Evolutionary conservation across 2,888 invertebrate species (phyloP), one percentile per base, ranked within the genome.

Genomic region (Platycnemis pennipes): DNA sequence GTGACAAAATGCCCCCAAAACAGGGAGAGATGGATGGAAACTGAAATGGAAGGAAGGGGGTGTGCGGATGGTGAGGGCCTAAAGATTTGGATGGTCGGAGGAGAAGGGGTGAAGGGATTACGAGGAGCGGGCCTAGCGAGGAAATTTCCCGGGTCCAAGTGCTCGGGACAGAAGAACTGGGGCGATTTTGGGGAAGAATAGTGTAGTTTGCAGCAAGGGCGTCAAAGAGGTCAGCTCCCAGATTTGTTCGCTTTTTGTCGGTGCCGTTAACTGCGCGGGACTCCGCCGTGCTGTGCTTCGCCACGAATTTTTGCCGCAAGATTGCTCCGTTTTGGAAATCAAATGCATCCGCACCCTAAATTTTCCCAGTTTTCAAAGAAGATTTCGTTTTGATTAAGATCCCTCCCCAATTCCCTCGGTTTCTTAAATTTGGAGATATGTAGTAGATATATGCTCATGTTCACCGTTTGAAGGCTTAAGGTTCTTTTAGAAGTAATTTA

Each of bases 1-100:
- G 91, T 91, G 91, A 69, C 91, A 91, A 91, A 91, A 91, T 56
- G 63, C 63, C 91, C 56, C 89, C 44, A 44, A 91, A 91, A 91
- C 91, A 63, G 42, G 44, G 26, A 69, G 69, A 45, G 69, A 91
- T 77, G 77, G 77, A 77, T 77, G 77, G 77, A 77, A 77, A 77
- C 77, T 2, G 26, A 63, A 63, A 63, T 22, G 63, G 63, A 63
- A 26, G 63, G 26, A 26, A 22, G 63, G 5, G 63, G 19, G 22
- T 37, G 37, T 31, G 16, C 31, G 77, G 77, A 37, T 37, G 77
- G 37, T 8, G 31, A 13, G 26, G 37, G 77, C 37, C 31, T 16
- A 77, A 77, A 77, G 77, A 77, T 77, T 77, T 77, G 2, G 77
- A 77, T 37, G 8, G 31, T 31, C 7, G 77, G 37, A 63, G 63